Base-by-base conservation (phyloP, 2,113 vertebrate species). In the Trematomus loennbergii region DNA sequence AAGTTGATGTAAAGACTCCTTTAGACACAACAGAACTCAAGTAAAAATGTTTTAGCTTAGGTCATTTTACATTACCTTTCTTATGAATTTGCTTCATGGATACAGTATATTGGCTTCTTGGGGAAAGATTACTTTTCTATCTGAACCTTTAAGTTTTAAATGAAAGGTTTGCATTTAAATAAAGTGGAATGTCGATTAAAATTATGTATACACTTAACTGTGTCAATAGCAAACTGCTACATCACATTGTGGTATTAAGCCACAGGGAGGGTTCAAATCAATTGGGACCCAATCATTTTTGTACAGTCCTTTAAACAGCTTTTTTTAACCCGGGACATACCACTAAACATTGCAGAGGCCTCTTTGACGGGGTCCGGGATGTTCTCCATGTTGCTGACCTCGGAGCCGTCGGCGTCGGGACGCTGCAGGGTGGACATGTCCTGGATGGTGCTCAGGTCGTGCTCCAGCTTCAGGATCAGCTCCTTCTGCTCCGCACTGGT, bases 351-450 rank as follows among this genome's bases (percentile, higher is more conserved):
- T 0, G 97, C 97, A 0, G 97, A 96, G 80, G 97, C 97, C 91
- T 98, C 97, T 87, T 98, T 99, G 93, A 99, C 96, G 20, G 98
- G 97, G 25, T 97, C 96, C 0, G 97, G 97, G 53, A 98, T 96
- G 93, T 87, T 95, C 86, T 95, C 95, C 93, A 97, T 90, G 78
- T 93, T 75, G 83, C 77, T 69, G 78, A 94, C 69, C 73, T 95
- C 94, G 0, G 94, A 92, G 6, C 94, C 94, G 46, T 99, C 97
- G 0, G 98, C 96, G 0, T 97, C 97, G 0, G 97, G 97, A 13
- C 98, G 96, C 0, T 88, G 92, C 79, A 96, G 29, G 0, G 95
- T 84, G 1, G 96, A 87, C 93, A 98, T 91, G 79, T 95, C 85
- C 86, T 97, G 98, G 79, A 99, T 89, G 91, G 97, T 98, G 95